A percentile compares a stretch with the other conserved stretches of the same genome.
Conservation (phyloP, 2,888 invertebrate genomes). For the Brassicogethes aeneus region DNA sequence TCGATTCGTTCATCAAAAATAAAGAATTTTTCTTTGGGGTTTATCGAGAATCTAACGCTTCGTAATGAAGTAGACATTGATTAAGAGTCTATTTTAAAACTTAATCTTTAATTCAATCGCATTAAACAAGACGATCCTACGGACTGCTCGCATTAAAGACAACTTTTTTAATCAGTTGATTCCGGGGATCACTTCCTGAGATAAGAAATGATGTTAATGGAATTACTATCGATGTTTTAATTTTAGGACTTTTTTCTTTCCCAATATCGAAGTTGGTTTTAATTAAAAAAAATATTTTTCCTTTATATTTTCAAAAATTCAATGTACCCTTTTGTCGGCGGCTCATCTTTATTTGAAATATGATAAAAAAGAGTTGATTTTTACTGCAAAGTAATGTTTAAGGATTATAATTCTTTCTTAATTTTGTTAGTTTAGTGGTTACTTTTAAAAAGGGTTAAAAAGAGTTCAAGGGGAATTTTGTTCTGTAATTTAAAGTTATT, state of each 20-base stretch:
- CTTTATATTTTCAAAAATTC: no score
- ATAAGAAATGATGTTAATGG: conserved; percentile 39
- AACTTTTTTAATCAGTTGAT: conserved; percentile 42
- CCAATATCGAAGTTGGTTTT: conserved; percentile 10
- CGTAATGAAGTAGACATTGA: conserved; percentile 42
- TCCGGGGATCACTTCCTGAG: conserved; percentile 38
- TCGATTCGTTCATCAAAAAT: not conserved
- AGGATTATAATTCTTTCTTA: no score
- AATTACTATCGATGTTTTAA: conserved; percentile 39
- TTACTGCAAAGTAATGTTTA: no score
- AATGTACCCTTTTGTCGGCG: no score
- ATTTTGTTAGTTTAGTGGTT: no score
- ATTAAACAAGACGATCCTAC: conserved; percentile 35
- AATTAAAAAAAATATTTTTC: no score
- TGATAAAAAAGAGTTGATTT: no score
- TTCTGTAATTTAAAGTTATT: no score
- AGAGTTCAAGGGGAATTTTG: no score
- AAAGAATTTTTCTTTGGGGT: conserved; percentile 9
- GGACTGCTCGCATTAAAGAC: conserved; percentile 24
- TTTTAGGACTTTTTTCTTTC: conserved; percentile 20
- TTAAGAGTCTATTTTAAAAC: conserved; percentile 39
- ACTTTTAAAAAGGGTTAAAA: no score
- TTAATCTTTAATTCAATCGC: conserved; percentile 43
- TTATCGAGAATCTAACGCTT: conserved; percentile 33
- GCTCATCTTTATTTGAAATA: no score